phyloP scores from a whole-genome alignment of 2,888 invertebrate species.

The Eilema griseolum region DNA sequence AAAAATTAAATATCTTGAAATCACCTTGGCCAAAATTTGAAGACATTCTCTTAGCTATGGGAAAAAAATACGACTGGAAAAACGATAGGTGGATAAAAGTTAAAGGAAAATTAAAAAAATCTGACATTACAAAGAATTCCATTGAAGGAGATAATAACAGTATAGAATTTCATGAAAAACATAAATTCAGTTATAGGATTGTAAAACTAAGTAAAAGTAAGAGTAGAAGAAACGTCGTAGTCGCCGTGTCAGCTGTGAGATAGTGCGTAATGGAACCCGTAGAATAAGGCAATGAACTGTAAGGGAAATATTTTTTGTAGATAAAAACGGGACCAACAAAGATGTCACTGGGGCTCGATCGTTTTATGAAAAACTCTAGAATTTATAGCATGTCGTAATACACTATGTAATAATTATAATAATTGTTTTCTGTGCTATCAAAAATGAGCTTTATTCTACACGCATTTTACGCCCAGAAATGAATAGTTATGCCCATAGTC shows the following conservation, averaged over 20 bases:
- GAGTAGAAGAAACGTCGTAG: conserved; percentile 78
- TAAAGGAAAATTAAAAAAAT: conserved; percentile 65
- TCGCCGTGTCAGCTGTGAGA: conserved; percentile 82
- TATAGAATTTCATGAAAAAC: conserved; percentile 69
- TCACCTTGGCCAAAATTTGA: conserved; percentile 78
- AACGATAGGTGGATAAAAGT: conserved; percentile 83
- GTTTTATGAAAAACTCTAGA: conserved; percentile 48
- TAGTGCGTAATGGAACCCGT: conserved; percentile 57
- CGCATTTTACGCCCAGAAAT: conserved; percentile 31
- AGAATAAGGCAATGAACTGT: conserved; percentile 39
- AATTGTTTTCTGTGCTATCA: conserved; percentile 32
- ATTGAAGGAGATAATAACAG: conserved; percentile 53
- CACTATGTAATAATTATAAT: conserved; percentile 17
- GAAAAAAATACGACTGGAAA: conserved; percentile 82
- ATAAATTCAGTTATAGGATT: conserved; percentile 79
- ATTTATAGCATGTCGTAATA: conserved; percentile 36
- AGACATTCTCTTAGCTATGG: conserved; percentile 75
- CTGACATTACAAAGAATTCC: conserved; percentile 33
- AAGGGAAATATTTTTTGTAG: conserved; percentile 67
- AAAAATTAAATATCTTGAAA: conserved; percentile 29
- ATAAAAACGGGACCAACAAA: conserved; percentile 76
- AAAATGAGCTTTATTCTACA: conserved; percentile 45
- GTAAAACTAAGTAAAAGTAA: conserved; percentile 79
- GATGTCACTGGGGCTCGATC: conserved; percentile 57
- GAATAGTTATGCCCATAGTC: conserved; percentile 40